These are phyloP conservation scores for Chouioia cunea DNA, from an alignment of 2,888 invertebrate species.

Conservation along the genomic window DNA sequence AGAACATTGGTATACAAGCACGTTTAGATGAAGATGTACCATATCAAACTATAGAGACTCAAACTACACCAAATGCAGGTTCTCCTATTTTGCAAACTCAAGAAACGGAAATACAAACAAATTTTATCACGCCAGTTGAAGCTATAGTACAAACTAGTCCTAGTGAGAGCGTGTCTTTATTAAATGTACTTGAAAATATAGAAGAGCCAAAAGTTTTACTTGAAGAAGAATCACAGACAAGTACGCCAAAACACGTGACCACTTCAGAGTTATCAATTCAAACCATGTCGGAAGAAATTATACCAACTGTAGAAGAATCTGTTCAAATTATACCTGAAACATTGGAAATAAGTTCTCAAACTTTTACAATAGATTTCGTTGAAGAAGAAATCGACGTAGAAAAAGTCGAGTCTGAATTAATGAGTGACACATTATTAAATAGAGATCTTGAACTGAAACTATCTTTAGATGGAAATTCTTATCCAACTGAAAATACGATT, in stretches of 20 bases:
- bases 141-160: constrained; percentile 58
- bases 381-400: constrained; percentile 3
- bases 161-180: constrained; percentile 23
- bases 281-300: constrained; percentile 62
- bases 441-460: not conserved
- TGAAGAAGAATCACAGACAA: constrained; percentile 30
- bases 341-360: constrained; percentile 56
- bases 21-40: constrained; percentile 63
- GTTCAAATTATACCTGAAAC: constrained; percentile 61
- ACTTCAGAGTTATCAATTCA: constrained; percentile 49
- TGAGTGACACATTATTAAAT: not conserved
- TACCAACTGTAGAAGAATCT: constrained; percentile 60
- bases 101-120: constrained; percentile 58
- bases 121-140: constrained; percentile 32
- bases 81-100: constrained; percentile 51
- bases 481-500: not conserved
- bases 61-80: constrained; percentile 57
- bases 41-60: constrained; percentile 56
- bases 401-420: not conserved
- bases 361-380: constrained; percentile 23
- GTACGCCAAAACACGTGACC: constrained; percentile 9
- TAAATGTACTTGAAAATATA: not conserved
- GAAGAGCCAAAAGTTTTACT: constrained; percentile 18
- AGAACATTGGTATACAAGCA: constrained; percentile 70
- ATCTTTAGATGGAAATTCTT: not conserved